Conservation (phyloP, 2,113 vertebrate genomes). For the Bungarus multicinctus region DNA sequence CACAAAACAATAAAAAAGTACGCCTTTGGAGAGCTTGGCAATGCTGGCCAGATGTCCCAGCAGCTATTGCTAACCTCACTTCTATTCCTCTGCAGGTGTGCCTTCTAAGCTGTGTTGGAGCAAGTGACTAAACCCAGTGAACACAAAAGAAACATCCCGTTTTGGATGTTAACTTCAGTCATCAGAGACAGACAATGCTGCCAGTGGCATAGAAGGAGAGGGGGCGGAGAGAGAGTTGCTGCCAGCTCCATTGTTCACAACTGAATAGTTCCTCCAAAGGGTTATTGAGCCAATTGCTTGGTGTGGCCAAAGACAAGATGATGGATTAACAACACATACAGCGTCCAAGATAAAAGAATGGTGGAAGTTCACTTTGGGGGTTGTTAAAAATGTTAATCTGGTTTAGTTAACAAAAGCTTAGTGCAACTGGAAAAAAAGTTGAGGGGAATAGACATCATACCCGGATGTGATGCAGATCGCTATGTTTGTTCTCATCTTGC, state of each 20-base stretch:
- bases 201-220: slow-evolving; percentile 74
- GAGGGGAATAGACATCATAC: slow-evolving; percentile 31
- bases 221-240: slow-evolving; percentile 68
- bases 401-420: slow-evolving; percentile 72
- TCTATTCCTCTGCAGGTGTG: slow-evolving; percentile 65
- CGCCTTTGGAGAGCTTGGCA: neutral
- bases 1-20: neutral
- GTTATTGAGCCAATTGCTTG: slow-evolving; percentile 75
- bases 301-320: slow-evolving; percentile 82
- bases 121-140: slow-evolving; percentile 41
- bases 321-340: slow-evolving; percentile 76
- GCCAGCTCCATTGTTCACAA: slow-evolving; percentile 87
- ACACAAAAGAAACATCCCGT: slow-evolving; percentile 73
- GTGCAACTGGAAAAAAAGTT: slow-evolving; percentile 53
- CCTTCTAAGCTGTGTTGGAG: slow-evolving; percentile 51
- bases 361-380: slow-evolving; percentile 79
- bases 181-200: slow-evolving; percentile 78
- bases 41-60: neutral
- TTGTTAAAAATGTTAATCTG: slow-evolving; percentile 85
- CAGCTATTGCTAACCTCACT: neutral
- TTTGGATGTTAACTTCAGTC: slow-evolving; percentile 81
- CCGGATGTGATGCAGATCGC: slow-evolving; percentile 8
- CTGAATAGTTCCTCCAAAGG: slow-evolving; percentile 76
- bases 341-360: slow-evolving; percentile 72
- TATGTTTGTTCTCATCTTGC: neutral